phyloP scores from a whole-genome alignment of 2,113 vertebrate genomes.

The Daphoenositta chrysoptera region DNA sequence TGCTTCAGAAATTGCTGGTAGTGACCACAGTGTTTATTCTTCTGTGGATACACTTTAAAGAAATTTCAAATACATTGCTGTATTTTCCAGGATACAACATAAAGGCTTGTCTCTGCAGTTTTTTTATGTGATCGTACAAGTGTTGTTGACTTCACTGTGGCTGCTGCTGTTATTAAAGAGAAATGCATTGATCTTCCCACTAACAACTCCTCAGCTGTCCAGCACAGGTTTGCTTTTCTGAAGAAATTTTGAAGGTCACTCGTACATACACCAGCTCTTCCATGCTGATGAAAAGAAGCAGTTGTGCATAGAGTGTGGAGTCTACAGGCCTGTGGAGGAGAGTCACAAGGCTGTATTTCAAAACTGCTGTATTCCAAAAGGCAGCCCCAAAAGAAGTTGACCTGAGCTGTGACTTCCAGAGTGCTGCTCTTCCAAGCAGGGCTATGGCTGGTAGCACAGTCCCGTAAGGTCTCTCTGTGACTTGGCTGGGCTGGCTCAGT shows the following conservation, averaged over 20 bases:
- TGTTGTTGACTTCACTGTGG: background rate
- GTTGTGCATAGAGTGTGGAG: background rate
- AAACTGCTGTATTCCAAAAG: background rate
- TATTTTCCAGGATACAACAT: background rate
- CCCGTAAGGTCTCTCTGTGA: background rate
- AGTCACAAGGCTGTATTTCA: background rate
- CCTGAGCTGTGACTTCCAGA: background rate
- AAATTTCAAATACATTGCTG: background rate
- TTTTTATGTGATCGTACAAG: background rate
- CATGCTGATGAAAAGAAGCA: background rate
- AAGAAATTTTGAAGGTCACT: background rate
- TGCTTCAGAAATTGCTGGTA: background rate
- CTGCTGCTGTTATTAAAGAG: background rate
- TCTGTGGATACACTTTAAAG: background rate
- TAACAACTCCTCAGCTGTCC: background rate
- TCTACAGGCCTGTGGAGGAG: background rate
- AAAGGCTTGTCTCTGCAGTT: background rate
- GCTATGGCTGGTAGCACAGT: fast-evolving
- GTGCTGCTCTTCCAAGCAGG: background rate
- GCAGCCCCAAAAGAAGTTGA: background rate
- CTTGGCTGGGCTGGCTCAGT: background rate
- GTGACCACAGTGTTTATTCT: background rate
- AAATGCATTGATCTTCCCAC: background rate
- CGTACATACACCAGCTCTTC: background rate
- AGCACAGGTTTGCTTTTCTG: background rate